Conservation (phyloP, 2,797 vertebrate genomes). For the Oryzias dopingdopingensis region DNA sequence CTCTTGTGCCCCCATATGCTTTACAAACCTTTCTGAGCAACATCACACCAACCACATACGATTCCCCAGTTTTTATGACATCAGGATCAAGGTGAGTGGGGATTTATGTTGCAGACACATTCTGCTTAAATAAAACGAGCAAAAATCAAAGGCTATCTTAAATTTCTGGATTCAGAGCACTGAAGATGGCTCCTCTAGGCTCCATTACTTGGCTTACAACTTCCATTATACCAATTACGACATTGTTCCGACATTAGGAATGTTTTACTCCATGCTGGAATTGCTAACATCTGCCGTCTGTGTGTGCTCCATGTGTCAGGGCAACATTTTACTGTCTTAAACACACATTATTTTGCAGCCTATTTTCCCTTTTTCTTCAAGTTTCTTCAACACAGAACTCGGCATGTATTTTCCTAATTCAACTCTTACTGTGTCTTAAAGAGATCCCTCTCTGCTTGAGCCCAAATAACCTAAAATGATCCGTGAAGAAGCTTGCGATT, state of each 20-base stretch:
- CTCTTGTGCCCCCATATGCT: slow-evolving; percentile 25
- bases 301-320: slow-evolving; percentile 70
- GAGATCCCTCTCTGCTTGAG: slow-evolving; percentile 79
- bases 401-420: slow-evolving; percentile 84
- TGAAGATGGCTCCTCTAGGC: slow-evolving; percentile 69
- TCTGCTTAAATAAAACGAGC: neutral
- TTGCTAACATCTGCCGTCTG: slow-evolving; percentile 79
- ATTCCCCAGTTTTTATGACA: slow-evolving; percentile 1
- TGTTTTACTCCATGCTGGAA: slow-evolving; percentile 70
- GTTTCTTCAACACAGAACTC: slow-evolving; percentile 60
- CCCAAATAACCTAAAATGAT: slow-evolving; percentile 84
- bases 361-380: slow-evolving; percentile 13
- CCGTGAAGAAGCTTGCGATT: slow-evolving; percentile 75
- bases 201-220: slow-evolving; percentile 78
- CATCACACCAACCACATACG: neutral
- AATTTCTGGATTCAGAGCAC: slow-evolving; percentile 71
- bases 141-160: slow-evolving; percentile 25
- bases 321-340: slow-evolving; percentile 74
- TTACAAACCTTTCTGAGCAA: neutral
- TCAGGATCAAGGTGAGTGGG: neutral
- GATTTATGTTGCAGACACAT: neutral
- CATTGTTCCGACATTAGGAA: slow-evolving; percentile 75
- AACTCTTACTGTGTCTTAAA: slow-evolving; percentile 81
- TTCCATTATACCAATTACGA: slow-evolving; percentile 81
- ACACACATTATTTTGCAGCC: slow-evolving; percentile 72